Base-by-base conservation (phyloP, 1,140 invertebrate genomes). In the Papilio aristodemus region DNA sequence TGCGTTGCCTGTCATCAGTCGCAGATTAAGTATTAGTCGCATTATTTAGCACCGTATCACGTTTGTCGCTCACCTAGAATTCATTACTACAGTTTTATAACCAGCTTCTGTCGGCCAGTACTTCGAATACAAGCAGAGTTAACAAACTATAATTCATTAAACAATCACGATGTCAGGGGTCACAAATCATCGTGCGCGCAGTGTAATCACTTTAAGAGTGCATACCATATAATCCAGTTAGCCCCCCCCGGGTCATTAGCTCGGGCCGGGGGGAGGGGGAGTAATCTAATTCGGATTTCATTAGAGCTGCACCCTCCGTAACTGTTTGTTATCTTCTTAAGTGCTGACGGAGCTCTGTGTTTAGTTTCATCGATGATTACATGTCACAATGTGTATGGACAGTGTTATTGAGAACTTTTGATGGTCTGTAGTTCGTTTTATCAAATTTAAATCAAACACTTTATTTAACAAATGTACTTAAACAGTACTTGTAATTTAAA, bases 231-330 rank as follows among this genome's bases (percentile, higher is more conserved):
- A 77, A 79, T 77, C 73, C 71, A 71, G 72, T 79, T 77, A 77
- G 66, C 10, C 57, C 38, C 74, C 27, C 63, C 71, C 71, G 76
- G 71, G 68, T 81, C 79, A 79, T 81, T 81, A 81, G 77, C 71
- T 63, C 66, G 58, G 2, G n/a, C n/a, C n/a, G n/a, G n/a, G n/a
- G n/a, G n/a, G n/a, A n/a, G 68, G 63, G 72, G 66, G 58, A 69
- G 67, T 79, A 81, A 81, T 81, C 75, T 71, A 77, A 79, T 81
- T 77, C 37, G 69, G 75, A 77, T 81, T 79, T 81, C 79, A 81
- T 79, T 81, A 79, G 67, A 41, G 22, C 58, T 69, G 62, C 57
- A 37, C 59, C 69, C 73, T 74, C 71, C 69, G 37, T 43, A 60
- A 62, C 58, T 46, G 58, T 72, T 32, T 60, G 71, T 69, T 72